Evolutionary conservation across 2,797 vertebrate species (phyloP).

Genomic region (Serranus cabrilla): DNA sequence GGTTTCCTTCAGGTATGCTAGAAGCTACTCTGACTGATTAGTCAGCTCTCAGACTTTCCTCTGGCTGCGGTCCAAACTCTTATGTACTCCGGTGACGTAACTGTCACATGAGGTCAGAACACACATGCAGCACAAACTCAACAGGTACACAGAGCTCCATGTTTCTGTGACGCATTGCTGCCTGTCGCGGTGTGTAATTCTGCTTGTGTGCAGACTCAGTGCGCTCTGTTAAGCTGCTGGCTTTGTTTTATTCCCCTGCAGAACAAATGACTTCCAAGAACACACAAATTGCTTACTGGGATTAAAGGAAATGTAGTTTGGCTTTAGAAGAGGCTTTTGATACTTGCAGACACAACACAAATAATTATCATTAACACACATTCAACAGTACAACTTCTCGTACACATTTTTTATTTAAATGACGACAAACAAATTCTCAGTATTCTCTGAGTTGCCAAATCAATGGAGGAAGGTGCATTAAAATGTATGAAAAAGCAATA

Average conservation of each 20-base stretch:
- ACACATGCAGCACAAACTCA: neutral
- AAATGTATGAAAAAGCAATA: neutral
- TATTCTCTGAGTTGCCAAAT: neutral
- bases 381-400: neutral
- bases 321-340: slow-evolving; percentile 57
- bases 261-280: slow-evolving; percentile 73
- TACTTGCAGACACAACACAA: slow-evolving; percentile 37
- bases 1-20: slow-evolving; percentile 1
- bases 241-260: slow-evolving; percentile 69
- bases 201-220: slow-evolving; percentile 36
- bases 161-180: slow-evolving; percentile 21
- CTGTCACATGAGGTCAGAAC: neutral
- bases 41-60: slow-evolving; percentile 21
- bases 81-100: neutral
- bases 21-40: slow-evolving; percentile 1
- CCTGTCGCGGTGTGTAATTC: slow-evolving; percentile 12
- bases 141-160: slow-evolving; percentile 14
- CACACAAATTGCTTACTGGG: slow-evolving; percentile 62
- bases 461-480: neutral
- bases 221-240: slow-evolving; percentile 55
- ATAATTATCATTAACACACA: slow-evolving; percentile 27
- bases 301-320: slow-evolving; percentile 75
- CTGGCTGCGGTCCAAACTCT: slow-evolving; percentile 3
- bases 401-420: neutral
- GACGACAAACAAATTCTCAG: neutral